Base-by-base conservation (phyloP, 2,797 vertebrate genomes). In the Enteromius thamalakanensis region DNA sequence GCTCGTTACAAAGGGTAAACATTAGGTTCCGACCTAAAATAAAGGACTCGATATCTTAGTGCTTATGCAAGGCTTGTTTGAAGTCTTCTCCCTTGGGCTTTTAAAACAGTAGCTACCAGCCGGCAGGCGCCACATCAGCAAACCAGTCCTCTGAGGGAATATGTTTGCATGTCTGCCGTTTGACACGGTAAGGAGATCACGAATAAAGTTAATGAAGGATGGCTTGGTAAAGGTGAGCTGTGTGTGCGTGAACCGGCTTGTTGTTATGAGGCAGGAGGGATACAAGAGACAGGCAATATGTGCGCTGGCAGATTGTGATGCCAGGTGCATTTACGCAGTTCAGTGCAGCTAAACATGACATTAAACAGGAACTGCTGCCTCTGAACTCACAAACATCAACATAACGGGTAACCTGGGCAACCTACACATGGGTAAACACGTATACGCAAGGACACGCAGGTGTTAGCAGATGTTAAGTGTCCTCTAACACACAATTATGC, bases 31-130 rank as follows among this genome's bases (percentile, higher is more conserved):
- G 68, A 86, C 77, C 83, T 83, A 64, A 74, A 82, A 84, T 60
- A 70, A 68, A 74, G 42, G 51, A 68, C 78, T 62, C 17, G 19
- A 81, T 79, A 65, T 23, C 74, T 65, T 76, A 79, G 53, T 60
- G 70, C 85, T 81, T 89, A 87, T 76, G 62, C 79, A 26, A 62
- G 74, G 90, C 89, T 89, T 87, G 90, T 92, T 91, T 90, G 88
- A 91, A 92, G 79, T 64, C 55, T 67, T 69, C n/a, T 70, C 81
- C 84, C 82, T n/a, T 72, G 40, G 79, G 84, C 67, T 62, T 83
- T 76, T 40, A 51, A 72, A 87, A 82, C 76, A 78, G 82, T 64
- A 81, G 83, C 83, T 79, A 87, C 78, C 72, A 86, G 65, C 86
- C 85, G 55, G 83, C 87, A 84, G 81, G 78, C 67, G 71, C 78